These are phyloP conservation scores for Phytoseiulus persimilis DNA, from an alignment of 2,888 invertebrate species.

Conservation along the genomic window DNA sequence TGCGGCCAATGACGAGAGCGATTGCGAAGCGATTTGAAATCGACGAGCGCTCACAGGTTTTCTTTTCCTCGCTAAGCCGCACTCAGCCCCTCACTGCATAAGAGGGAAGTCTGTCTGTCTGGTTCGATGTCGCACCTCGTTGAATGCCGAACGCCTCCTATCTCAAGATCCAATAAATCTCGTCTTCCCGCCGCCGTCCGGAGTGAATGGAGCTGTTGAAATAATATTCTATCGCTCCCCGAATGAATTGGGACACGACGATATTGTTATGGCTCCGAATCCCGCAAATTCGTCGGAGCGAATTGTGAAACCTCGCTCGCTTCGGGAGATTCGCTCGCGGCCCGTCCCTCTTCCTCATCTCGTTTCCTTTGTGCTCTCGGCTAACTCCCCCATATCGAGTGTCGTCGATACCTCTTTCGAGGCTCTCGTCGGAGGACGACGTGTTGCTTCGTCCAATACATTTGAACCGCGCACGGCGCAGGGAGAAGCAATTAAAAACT, in stretches of 20 bases:
- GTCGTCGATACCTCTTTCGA: neutral
- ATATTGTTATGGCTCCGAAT: neutral
- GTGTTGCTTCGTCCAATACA: neutral
- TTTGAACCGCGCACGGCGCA: neutral
- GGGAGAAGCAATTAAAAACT: neutral
- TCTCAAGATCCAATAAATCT: neutral
- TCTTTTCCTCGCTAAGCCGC: neutral
- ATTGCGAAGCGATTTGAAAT: neutral
- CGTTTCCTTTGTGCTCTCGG: neutral
- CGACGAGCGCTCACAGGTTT: neutral
- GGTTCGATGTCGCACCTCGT: neutral
- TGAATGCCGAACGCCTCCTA: neutral
- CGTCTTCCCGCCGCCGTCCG: neutral
- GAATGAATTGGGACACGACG: neutral
- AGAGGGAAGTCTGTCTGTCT: neutral
- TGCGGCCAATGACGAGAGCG: neutral
- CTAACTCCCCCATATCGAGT: neutral
- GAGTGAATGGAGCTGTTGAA: neutral
- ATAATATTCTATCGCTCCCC: constrained; percentile 5
- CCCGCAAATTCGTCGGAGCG: neutral
- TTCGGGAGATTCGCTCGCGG: neutral
- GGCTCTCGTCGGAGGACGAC: neutral
- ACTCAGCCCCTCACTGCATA: neutral
- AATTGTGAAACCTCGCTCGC: neutral
- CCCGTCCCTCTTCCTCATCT: neutral